Conservation (phyloP, 2,888 invertebrate species). For the Meteorus colon region DNA sequence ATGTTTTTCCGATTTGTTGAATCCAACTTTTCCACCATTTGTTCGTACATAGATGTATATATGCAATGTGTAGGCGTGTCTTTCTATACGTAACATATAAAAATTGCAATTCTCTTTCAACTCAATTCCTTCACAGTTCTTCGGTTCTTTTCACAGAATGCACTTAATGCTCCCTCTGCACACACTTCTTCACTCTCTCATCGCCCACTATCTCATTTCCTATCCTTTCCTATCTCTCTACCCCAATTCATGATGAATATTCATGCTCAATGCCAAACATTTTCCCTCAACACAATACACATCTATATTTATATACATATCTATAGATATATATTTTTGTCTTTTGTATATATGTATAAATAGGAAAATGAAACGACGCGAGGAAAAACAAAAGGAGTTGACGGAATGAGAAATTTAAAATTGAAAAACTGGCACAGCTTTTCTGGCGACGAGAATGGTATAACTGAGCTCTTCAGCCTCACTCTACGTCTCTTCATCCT, state of each 20-base stretch:
- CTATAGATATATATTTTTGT: background rate
- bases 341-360: background rate
- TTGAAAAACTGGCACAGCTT: conserved; percentile 36
- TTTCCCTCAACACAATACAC: conserved; percentile 26
- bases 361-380: background rate
- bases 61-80: background rate
- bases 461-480: conserved; percentile 1
- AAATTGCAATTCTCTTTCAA: conserved; percentile 10
- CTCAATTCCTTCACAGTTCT: background rate
- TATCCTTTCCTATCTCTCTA: conserved; percentile 9
- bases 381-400: conserved; percentile 24
- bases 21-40: conserved; percentile 18
- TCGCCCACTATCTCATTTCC: conserved; percentile 11
- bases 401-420: conserved; percentile 38
- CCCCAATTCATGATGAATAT: conserved; percentile 34
- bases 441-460: conserved; percentile 14
- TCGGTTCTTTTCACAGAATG: background rate
- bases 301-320: background rate
- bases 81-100: background rate
- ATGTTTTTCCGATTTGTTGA: conserved; percentile 41
- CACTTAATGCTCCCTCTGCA: conserved; percentile 13
- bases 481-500: conserved; percentile 9
- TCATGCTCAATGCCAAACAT: conserved; percentile 31
- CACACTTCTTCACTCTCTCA: conserved; percentile 34
- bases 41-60: background rate